Evolutionary conservation across 2,797 vertebrate genomes (phyloP), one percentile per base, ranked within the genome.

Genomic region (Philypnodon macrostomus): DNA sequence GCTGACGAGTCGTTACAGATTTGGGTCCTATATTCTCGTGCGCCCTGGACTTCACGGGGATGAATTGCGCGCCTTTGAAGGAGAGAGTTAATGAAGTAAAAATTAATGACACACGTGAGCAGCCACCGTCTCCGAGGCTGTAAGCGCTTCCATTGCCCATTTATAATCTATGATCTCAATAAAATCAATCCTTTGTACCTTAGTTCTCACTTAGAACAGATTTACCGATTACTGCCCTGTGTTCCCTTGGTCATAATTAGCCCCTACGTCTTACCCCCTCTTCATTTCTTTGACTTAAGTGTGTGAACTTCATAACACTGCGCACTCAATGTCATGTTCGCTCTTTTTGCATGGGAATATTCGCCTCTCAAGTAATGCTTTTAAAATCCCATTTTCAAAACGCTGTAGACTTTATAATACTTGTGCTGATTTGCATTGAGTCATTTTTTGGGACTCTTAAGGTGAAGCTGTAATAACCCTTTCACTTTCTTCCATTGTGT

Each of bases 181-280:
- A 92, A 93, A 92, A 94, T 91, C 88, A 90, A 83, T 91, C 80
- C 88, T 77, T 88, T 89, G 89, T 92, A 89, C 85, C 87, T n/a
- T n/a, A 90, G 85, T 86, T 89, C 88, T 91, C 85, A 73, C 84
- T 90, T 57, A 79, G 82, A 83, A 80, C 85, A 87, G 82, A 89
- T 86, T 88, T 88, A 85, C 85, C 85, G 79, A 88, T 91, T 87
- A 87, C 78, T 77, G 59, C 81, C 70, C 70, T 72, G 69, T 73
- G 72, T 80, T 80, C 81, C 80, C 74, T 71, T 67, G 71, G 49
- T 79, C 68, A 71, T 81, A 85, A 87, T 88, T 81, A 82, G 74
- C 60, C 55, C 67, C 63, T 27, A 14, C 19, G 37, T 23, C 57
- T 53, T 31, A 47, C 63, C 51, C 41, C 33, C 18, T 37, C 31